Conservation (phyloP, 2,797 vertebrate species). For the Agapornis canus region DNA sequence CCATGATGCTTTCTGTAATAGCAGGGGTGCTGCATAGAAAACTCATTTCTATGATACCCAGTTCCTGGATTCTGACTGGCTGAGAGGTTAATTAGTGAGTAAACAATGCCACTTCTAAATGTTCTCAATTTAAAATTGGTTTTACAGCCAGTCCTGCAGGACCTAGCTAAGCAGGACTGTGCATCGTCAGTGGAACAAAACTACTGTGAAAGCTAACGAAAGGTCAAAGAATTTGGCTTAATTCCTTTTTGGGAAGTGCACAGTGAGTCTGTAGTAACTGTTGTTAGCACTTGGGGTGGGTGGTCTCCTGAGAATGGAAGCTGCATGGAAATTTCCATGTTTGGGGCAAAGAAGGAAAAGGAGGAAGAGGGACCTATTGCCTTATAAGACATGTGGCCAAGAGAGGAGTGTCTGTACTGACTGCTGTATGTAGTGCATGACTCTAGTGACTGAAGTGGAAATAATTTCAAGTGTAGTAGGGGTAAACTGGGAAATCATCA, state of each 20-base stretch:
- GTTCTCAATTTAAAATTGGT: background rate
- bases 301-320: background rate
- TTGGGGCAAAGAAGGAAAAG: background rate
- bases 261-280: background rate
- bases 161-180: background rate
- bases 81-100: background rate
- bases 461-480: background rate
- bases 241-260: background rate
- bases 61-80: background rate
- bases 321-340: background rate
- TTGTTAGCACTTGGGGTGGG: background rate
- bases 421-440: background rate
- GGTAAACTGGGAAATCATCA: background rate
- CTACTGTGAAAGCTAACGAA: background rate
- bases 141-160: constrained; percentile 9
- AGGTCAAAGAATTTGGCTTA: background rate
- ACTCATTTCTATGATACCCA: background rate
- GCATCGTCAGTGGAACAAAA: background rate
- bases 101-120: background rate
- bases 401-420: background rate
- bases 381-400: background rate
- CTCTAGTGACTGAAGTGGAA: background rate
- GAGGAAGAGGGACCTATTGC: background rate
- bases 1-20: accelerated
- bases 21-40: too few relatives aligned